Conservation (phyloP, 2,888 invertebrate species). For the Drosophila pseudotalamancana region DNA sequence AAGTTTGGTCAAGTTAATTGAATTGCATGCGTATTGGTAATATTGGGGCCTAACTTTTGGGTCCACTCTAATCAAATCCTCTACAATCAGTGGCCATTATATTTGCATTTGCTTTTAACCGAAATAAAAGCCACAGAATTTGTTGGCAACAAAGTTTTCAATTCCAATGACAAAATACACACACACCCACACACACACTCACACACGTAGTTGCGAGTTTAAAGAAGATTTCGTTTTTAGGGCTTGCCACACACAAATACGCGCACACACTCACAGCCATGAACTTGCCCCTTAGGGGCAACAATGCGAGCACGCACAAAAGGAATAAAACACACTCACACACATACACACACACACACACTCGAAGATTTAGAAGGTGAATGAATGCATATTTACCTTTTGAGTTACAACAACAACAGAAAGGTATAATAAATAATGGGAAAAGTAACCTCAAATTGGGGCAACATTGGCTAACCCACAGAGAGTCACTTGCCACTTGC, state of each 20-base stretch:
- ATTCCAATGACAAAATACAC: conserved; percentile 32
- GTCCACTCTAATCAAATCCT: conserved; percentile 6
- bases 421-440: conserved; percentile 20
- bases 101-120: conserved; percentile 46
- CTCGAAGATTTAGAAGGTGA: conserved; percentile 30
- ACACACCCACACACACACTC: conserved; percentile 1
- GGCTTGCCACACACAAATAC: conserved; percentile 11
- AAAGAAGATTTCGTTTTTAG: conserved; percentile 17
- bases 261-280: conserved; percentile 1
- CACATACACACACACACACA: conserved; percentile 7
- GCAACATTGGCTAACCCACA: conserved; percentile 64
- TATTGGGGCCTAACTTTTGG: conserved; percentile 5
- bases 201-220: conserved; percentile 33
- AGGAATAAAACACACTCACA: conserved; percentile 55
- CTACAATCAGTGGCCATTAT: conserved; percentile 42
- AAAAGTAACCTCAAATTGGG: conserved; percentile 65
- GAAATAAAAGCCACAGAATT: conserved; percentile 26
- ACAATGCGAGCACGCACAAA: conserved; percentile 63
- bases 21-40: conserved; percentile 17
- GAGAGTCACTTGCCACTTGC: conserved; percentile 33
- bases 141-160: conserved; percentile 36
- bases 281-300: conserved; percentile 27
- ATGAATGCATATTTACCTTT: conserved; percentile 75
- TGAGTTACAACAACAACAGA: conserved; percentile 30
- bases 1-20: conserved; percentile 23